Percentiles rank a stretch among this genome's conserved stretches.
Conservation (phyloP, 2,113 vertebrate species). For the Boulengeromyrus knoepffleri region DNA sequence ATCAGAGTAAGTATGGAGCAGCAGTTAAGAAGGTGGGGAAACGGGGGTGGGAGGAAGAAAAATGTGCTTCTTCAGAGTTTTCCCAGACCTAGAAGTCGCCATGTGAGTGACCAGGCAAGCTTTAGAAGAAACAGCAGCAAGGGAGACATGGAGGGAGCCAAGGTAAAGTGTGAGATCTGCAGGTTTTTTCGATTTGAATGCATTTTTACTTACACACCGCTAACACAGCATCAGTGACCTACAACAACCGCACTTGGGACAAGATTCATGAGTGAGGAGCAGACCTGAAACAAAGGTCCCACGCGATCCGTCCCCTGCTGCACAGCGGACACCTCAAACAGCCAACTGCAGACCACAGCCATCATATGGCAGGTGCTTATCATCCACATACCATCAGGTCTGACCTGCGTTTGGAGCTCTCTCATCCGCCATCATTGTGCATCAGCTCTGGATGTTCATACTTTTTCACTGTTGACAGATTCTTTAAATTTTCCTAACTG, state of each 20-base stretch:
- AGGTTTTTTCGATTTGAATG: conserved; percentile 83
- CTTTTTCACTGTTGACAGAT: not conserved
- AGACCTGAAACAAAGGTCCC: not conserved
- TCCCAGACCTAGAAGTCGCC: conserved; percentile 75
- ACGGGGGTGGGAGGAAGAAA: conserved; percentile 46
- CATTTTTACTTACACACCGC: conserved; percentile 96
- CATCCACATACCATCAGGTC: not conserved
- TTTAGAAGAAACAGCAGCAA: conserved; percentile 72
- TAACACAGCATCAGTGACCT: conserved; percentile 50
- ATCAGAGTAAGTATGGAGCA: conserved; percentile 76
- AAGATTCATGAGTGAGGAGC: conserved; percentile 10
- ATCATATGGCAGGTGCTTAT: not conserved
- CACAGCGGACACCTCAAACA: not conserved
- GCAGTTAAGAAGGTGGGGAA: conserved; percentile 70
- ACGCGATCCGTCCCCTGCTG: not conserved
- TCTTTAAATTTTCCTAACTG: not conserved
- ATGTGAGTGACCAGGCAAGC: conserved; percentile 61
- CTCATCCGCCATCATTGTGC: not conserved
- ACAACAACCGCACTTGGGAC: conserved; percentile 16
- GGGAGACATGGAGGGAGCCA: conserved; percentile 72
- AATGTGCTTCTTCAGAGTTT: conserved; percentile 72
- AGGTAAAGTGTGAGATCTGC: conserved; percentile 65
- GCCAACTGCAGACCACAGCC: not conserved
- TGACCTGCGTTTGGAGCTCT: not conserved
- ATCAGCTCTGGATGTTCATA: not conserved